These are phyloP conservation scores for Lasiurus borealis DNA, from an alignment of 2,113 vertebrate genomes.

Conservation along the genomic window DNA sequence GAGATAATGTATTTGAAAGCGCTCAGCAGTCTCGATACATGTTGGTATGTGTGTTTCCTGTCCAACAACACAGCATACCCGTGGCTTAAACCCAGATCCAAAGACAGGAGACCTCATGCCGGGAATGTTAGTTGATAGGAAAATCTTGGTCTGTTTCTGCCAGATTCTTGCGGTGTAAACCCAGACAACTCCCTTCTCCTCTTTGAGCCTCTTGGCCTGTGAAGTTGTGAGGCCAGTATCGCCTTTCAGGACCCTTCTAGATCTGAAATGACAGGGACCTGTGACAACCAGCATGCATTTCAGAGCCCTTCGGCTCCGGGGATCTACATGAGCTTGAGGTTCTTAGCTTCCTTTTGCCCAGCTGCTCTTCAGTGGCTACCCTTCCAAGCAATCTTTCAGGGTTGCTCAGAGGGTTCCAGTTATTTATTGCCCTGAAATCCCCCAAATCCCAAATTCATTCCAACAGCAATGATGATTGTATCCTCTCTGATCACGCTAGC, in stretches of 20 bases:
- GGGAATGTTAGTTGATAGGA: not conserved
- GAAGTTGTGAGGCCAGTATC: not conserved
- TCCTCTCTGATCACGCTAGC: not conserved
- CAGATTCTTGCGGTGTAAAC: not conserved
- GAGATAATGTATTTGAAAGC: not conserved
- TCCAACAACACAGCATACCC: not conserved
- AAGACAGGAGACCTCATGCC: not conserved
- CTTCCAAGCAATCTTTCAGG: not conserved
- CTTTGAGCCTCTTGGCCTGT: not conserved
- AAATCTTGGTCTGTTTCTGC: not conserved
- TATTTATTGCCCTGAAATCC: not conserved
- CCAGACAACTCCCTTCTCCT: not conserved
- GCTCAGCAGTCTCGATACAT: not conserved
- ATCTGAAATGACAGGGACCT: not conserved
- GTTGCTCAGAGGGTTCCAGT: not conserved
- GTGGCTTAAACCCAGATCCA: not conserved
- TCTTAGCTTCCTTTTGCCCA: not conserved
- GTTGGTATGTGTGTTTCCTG: not conserved
- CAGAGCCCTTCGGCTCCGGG: not conserved
- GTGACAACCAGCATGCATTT: not conserved
- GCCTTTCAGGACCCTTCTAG: not conserved
- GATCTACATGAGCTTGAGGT: not conserved
- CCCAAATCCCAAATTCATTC: not conserved
- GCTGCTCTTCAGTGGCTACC: not conserved
- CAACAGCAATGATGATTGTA: not conserved